Percentiles rank a stretch among this genome's conserved stretches.
Evolutionary conservation across 2,113 vertebrate genomes (phyloP).

Genomic region (Oryzias woworae): DNA sequence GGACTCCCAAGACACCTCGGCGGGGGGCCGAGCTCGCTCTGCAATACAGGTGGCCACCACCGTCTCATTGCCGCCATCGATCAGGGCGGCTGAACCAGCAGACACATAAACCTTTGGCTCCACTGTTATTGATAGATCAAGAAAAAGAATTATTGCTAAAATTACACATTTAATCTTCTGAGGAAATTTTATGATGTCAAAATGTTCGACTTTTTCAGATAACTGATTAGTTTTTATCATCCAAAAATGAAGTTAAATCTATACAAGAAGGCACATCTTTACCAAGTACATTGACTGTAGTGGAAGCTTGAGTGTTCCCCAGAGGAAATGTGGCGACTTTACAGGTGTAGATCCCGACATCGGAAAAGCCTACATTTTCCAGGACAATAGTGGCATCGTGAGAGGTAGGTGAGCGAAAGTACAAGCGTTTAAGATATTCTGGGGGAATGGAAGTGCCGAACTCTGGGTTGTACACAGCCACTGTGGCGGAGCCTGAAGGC

Average conservation of each 20-base stretch:
- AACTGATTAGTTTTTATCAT: too few relatives aligned
- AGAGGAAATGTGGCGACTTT: slow-evolving; percentile 95
- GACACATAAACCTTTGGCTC: slow-evolving; percentile 91
- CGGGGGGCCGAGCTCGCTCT: slow-evolving; percentile 89
- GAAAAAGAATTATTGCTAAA: not conserved
- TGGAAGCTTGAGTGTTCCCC: slow-evolving; percentile 90
- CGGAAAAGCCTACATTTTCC: slow-evolving; percentile 90
- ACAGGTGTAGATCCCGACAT: slow-evolving; percentile 92
- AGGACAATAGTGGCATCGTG: slow-evolving; percentile 91
- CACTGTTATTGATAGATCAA: slow-evolving; percentile 72
- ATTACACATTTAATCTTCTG: too few relatives aligned
- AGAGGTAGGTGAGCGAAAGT: slow-evolving; percentile 88
- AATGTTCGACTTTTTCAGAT: too few relatives aligned
- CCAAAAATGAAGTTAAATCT: too few relatives aligned
- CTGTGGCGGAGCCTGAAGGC: slow-evolving; percentile 83
- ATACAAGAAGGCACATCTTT: slow-evolving; percentile 30
- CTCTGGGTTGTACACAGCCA: slow-evolving; percentile 92
- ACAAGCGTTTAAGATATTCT: slow-evolving; percentile 84
- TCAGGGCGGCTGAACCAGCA: slow-evolving; percentile 86
- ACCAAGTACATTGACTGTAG: slow-evolving; percentile 90
- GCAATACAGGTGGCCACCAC: slow-evolving; percentile 91
- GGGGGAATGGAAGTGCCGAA: slow-evolving; percentile 90
- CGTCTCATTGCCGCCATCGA: slow-evolving; percentile 91
- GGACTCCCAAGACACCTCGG: slow-evolving; percentile 90
- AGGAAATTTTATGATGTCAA: too few relatives aligned